phyloP scores from a whole-genome alignment of 2,797 vertebrate species.

The Gobio occitaniae region DNA sequence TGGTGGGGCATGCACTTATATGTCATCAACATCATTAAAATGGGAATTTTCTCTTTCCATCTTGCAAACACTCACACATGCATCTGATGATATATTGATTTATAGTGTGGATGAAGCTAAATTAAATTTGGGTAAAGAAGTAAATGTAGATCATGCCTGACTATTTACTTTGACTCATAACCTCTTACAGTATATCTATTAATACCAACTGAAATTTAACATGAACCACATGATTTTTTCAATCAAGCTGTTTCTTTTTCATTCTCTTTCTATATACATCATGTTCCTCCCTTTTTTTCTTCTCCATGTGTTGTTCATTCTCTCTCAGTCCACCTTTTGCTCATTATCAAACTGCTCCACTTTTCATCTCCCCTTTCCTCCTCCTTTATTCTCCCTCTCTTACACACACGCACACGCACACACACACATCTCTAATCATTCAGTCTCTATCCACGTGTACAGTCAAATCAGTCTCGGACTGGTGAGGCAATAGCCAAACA shows the following conservation, averaged over 20 bases:
- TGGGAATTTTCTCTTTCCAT: not conserved
- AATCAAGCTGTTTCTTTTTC: slow-evolving; percentile 29
- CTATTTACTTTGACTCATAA: not conserved
- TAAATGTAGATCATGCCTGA: slow-evolving; percentile 5
- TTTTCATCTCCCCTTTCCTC: slow-evolving; percentile 3
- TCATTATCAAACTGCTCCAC: slow-evolving; percentile 39
- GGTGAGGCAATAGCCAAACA: slow-evolving; percentile 42
- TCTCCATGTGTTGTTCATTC: slow-evolving; percentile 31
- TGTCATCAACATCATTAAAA: not conserved
- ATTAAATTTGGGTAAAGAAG: not conserved
- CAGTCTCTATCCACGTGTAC: slow-evolving; percentile 6
- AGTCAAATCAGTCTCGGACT: slow-evolving; percentile 53
- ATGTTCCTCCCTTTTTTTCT: slow-evolving; percentile 17
- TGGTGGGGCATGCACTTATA: not conserved
- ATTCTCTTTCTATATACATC: not conserved
- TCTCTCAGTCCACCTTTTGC: slow-evolving; percentile 24
- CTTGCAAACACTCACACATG: not conserved
- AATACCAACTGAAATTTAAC: slow-evolving; percentile 20
- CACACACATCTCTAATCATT: not conserved
- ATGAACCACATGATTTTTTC: slow-evolving; percentile 12
- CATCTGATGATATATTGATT: not conserved
- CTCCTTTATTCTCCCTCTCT: not conserved
- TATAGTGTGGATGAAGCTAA: not conserved
- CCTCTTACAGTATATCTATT: slow-evolving; percentile 8
- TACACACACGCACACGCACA: not conserved